Evolutionary conservation across 2,113 vertebrate genomes (phyloP).

Genomic region (Macrotus californicus): DNA sequence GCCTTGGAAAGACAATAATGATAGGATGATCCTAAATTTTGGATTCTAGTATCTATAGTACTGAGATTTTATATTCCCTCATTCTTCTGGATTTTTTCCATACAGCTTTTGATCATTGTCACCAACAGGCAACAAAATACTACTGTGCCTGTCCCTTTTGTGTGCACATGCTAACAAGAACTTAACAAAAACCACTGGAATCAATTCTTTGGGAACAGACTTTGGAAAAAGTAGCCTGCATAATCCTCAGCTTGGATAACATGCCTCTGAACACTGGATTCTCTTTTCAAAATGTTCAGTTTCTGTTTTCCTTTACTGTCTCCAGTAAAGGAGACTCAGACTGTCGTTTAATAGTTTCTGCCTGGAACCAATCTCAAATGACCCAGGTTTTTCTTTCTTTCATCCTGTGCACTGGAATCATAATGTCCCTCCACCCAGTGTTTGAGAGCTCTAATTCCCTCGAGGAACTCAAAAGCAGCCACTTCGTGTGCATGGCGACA

Average conservation of each 20-base stretch:
- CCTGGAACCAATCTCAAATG: constrained; percentile 46
- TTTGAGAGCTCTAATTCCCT: not conserved
- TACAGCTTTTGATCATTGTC: not conserved
- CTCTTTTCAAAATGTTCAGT: constrained; percentile 21
- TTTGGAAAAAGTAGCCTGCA: not conserved
- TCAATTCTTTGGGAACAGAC: not conserved
- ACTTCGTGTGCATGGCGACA: not conserved
- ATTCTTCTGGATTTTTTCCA: not conserved
- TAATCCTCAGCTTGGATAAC: not conserved
- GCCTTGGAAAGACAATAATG: not conserved
- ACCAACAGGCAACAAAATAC: not conserved
- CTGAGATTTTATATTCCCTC: constrained; percentile 13
- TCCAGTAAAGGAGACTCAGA: constrained; percentile 29
- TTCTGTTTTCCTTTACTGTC: constrained; percentile 54
- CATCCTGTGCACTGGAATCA: not conserved
- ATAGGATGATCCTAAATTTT: constrained; percentile 17
- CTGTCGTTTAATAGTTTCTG: constrained; percentile 36
- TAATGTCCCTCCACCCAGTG: not conserved
- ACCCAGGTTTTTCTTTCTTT: constrained; percentile 17
- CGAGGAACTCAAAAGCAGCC: not conserved
- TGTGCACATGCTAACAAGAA: not conserved
- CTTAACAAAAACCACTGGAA: not conserved
- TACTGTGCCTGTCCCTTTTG: not conserved
- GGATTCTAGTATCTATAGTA: not conserved
- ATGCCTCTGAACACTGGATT: not conserved